These are phyloP conservation scores for Hypomecis punctinalis DNA, from an alignment of 2,888 invertebrate genomes.

Conservation along the genomic window DNA sequence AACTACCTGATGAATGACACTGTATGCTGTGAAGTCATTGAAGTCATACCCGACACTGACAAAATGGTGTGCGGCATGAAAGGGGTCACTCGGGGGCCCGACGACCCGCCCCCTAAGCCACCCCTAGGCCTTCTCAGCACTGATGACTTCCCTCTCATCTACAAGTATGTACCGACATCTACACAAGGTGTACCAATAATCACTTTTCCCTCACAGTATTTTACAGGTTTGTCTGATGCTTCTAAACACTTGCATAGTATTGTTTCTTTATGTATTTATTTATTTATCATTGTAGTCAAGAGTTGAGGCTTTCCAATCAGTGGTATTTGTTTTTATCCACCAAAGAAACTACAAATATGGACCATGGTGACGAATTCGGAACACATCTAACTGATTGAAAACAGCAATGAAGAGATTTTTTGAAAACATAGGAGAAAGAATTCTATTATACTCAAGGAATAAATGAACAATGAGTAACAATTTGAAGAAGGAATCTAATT, in stretches of 20 bases:
- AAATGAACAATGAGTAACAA: conserved; percentile 5
- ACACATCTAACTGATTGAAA: conserved; percentile 28
- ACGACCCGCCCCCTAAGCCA: conserved; percentile 89
- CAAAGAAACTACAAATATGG: conserved; percentile 37
- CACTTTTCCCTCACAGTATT: conserved; percentile 62
- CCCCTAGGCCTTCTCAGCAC: conserved; percentile 93
- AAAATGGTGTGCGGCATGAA: conserved; percentile 95
- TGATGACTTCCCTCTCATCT: conserved; percentile 92
- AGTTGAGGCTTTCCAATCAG: conserved; percentile 64
- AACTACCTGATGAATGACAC: conserved; percentile 93
- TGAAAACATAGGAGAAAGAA: conserved; percentile 8
- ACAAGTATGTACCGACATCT: conserved; percentile 88
- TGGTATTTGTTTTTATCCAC: conserved; percentile 59
- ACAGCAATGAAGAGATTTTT: conserved; percentile 1
- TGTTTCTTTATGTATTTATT: conserved; percentile 65
- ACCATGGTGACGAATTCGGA: conserved; percentile 29
- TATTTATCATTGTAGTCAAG: conserved; percentile 65
- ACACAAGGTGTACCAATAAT: conserved; percentile 52
- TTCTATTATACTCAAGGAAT: conserved; percentile 1
- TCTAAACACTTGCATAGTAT: conserved; percentile 55
- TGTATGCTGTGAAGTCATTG: conserved; percentile 94
- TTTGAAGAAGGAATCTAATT: conserved; percentile 16
- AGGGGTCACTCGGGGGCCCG: conserved; percentile 88
- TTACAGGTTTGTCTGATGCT: conserved; percentile 63
- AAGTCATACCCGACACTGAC: conserved; percentile 94